Evolutionary conservation across 2,797 vertebrate genomes (phyloP).

Genomic region (Chaenodraco wilsoni): DNA sequence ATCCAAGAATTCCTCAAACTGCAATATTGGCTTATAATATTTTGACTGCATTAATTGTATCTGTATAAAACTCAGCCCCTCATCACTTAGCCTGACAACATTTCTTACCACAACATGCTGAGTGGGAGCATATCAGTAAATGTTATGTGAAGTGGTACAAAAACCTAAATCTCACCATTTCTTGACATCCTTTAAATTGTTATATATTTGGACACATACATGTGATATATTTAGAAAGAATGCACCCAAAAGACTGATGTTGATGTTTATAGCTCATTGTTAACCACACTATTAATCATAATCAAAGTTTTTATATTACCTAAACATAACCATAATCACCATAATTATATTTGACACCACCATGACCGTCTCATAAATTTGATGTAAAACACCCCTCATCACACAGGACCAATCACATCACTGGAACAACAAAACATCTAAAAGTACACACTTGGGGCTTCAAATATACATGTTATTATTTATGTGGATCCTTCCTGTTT

Average conservation of each 20-base stretch:
- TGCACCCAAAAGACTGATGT: neutral
- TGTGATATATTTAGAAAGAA: no score
- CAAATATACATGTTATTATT: no score
- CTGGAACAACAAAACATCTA: no score
- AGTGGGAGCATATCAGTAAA: neutral
- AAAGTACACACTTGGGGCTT: no score
- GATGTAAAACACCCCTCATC: no score
- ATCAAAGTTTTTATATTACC: no score
- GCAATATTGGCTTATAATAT: neutral
- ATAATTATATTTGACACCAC: no score
- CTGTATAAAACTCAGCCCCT: neutral
- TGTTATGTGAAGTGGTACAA: neutral
- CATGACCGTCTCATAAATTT: no score
- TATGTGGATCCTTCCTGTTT: no score
- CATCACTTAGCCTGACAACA: neutral
- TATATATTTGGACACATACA: neutral
- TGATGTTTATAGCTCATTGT: neutral
- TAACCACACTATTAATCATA: no score
- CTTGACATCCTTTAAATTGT: neutral
- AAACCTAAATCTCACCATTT: neutral
- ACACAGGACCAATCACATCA: no score
- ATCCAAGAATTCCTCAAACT: neutral
- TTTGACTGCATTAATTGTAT: neutral
- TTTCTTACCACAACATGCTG: conserved; percentile 2
- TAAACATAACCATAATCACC: no score